A percentile compares a stretch with the other conserved stretches of the same genome.
phyloP scores from a whole-genome alignment of 2,113 vertebrate species.

The Regulus satrapa region DNA sequence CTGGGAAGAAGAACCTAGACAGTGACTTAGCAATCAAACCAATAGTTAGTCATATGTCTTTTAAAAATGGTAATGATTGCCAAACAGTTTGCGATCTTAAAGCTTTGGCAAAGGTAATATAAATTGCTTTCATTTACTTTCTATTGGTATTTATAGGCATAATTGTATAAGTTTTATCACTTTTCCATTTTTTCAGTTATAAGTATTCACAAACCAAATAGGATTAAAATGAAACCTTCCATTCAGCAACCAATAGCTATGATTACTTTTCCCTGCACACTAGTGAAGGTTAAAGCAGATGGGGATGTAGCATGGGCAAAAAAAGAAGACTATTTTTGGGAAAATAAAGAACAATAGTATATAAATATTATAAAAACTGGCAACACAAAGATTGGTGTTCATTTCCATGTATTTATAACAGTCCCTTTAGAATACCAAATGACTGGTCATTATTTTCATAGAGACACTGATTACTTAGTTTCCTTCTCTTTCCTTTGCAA shows the following conservation, averaged over 20 bases:
- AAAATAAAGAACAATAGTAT: neutral
- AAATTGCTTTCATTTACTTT: neutral
- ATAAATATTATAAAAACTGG: neutral
- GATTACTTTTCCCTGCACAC: neutral
- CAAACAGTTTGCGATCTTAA: neutral
- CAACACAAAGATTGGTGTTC: neutral
- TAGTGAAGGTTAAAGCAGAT: neutral
- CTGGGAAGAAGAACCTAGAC: neutral
- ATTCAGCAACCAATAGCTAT: neutral
- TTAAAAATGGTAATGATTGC: neutral
- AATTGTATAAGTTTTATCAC: neutral
- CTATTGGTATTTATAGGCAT: neutral
- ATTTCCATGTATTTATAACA: neutral
- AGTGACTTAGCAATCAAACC: neutral
- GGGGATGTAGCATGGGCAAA: neutral
- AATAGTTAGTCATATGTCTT: neutral
- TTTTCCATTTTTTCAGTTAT: neutral
- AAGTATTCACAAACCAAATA: neutral
- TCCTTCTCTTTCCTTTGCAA: conserved; percentile 10
- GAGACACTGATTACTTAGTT: neutral
- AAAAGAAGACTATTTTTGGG: neutral
- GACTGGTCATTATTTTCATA: neutral
- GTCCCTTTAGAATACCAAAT: neutral
- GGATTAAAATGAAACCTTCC: neutral
- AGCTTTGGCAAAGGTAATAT: neutral